Base-by-base conservation (phyloP, 53 echinoderm and acorn worm genomes). In the Holothuria scabra region DNA sequence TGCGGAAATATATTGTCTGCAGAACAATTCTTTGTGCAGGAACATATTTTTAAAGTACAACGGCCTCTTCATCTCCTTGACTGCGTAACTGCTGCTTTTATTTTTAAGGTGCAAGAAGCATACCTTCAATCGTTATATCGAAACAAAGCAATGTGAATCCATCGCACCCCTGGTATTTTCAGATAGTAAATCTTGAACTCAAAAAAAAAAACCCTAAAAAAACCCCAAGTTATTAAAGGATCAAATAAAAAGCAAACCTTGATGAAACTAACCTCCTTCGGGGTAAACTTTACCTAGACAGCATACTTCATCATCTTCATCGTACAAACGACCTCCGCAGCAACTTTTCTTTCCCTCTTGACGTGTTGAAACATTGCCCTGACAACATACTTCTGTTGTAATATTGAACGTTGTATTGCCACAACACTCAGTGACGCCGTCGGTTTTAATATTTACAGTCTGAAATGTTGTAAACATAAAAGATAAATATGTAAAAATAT, bases 331-430 rank as follows among this genome's bases (percentile, higher is more conserved):
- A n/a, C 7, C 19, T 9, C 35, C 65, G 59, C 88, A 88, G 5
- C 1, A 44, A 10, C 41, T 41, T 6, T 30, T 12, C 12, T 44
- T 3, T 16, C 60, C 65, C 0, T 25, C 23, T 38, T 44, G 38
- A 18, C 69, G 69, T 69, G 41, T 3, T 34, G 38, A 22, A 16
- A 69, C 69, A 4, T 69, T 38, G 19, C 69, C 69, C 19, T 33
- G 19, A 44, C 69, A 69, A 69, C 69, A 69, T 22, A 69, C 44
- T 44, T 69, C 35, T 19, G 44, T 20, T 38, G 37, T 69, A 38
- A 38, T 44, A 19, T 69, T n/a, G 20, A 69, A 69, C 16, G 69
- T 69, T 21, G 34, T 69, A 23, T 20, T 34, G 44, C 69, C 69
- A 29, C 69, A 69, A 69, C 69, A 69, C 34, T 44, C 69, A n/a